Conservation (phyloP, 2,888 invertebrate genomes). For the Oscheius sp. region DNA sequence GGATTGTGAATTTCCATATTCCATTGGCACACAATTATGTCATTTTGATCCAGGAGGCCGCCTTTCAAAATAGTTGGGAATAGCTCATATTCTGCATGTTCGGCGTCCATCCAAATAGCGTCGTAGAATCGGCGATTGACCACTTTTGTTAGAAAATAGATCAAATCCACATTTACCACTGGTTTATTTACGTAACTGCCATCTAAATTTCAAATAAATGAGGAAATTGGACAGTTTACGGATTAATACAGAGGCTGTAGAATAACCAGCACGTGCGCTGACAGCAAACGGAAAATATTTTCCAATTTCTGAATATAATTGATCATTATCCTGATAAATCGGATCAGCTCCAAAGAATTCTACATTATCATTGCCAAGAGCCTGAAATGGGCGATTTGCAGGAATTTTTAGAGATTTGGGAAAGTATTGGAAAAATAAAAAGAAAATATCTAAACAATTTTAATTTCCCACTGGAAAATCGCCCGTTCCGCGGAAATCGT, state of each 20-base stretch:
- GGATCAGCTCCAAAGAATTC: slow-evolving; percentile 38
- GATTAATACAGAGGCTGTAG: slow-evolving; percentile 8
- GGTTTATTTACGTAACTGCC: slow-evolving; percentile 1
- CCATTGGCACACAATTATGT: slow-evolving; percentile 10
- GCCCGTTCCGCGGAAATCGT: too few species aligned
- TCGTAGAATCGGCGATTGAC: slow-evolving; percentile 10
- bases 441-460: too few species aligned
- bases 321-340: slow-evolving; percentile 23
- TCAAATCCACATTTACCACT: slow-evolving; percentile 22
- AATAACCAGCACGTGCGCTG: slow-evolving; percentile 11
- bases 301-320: slow-evolving; percentile 17
- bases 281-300: slow-evolving; percentile 31
- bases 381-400: too few species aligned
- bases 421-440: too few species aligned
- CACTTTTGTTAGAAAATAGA: slow-evolving; percentile 15
- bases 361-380: neutral
- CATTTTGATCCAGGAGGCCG: slow-evolving; percentile 17
- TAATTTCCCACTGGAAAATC: too few species aligned
- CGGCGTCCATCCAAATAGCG: slow-evolving; percentile 13
- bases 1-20: slow-evolving; percentile 19
- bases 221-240: neutral
- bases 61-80: neutral
- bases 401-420: too few species aligned
- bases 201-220: too few species aligned
- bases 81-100: slow-evolving; percentile 25